A percentile compares a stretch with the other conserved stretches of the same genome.
phyloP scores from a whole-genome alignment of 2,888 invertebrate species.

The Spodoptera picta region DNA sequence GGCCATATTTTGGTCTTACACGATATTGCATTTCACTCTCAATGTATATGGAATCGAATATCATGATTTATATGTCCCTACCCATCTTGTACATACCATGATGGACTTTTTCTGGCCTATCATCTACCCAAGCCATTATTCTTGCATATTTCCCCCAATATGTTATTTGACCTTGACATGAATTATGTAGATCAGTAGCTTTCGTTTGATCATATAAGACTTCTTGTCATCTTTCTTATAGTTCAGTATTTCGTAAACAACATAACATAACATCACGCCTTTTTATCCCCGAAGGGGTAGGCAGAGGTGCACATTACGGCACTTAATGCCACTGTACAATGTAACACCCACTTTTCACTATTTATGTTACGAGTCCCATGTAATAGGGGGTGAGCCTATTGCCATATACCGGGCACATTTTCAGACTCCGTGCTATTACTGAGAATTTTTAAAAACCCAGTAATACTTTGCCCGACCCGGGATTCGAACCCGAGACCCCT shows the following conservation, averaged over 20 bases:
- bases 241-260: constrained; percentile 9
- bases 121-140: constrained; percentile 6
- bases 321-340: no score
- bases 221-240: constrained; percentile 13
- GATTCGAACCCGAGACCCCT: no score
- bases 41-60: constrained; percentile 35
- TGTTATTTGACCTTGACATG: constrained; percentile 18
- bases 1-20: constrained; percentile 23
- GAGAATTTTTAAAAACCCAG: no score
- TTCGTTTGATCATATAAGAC: constrained; percentile 19
- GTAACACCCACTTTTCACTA: no score
- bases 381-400: no score
- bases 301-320: no score
- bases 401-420: no score
- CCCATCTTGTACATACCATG: constrained; percentile 28
- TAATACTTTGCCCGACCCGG: no score
- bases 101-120: constrained; percentile 37
- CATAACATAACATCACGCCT: no score
- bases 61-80: constrained; percentile 43
- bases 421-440: no score
- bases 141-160: constrained; percentile 24
- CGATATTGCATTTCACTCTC: constrained; percentile 26
- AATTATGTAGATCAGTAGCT: constrained; percentile 33
- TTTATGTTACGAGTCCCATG: no score
- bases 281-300: no score